Evolutionary conservation across 30 jellyfish, hydroid and myxozoan genomes (phyloP).

Genomic region (Rhopilema esculentum): DNA sequence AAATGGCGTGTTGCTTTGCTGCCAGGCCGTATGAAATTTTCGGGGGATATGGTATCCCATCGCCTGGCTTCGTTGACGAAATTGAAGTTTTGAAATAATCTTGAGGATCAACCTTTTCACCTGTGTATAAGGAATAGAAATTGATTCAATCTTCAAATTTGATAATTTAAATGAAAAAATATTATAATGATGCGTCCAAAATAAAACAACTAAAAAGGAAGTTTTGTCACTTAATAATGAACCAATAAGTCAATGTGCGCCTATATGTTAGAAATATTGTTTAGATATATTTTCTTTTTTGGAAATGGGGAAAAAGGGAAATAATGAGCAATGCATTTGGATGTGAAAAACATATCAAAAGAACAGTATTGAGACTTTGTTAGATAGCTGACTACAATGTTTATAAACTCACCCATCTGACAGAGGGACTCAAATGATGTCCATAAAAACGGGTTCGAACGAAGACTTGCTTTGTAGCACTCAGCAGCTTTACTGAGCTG

Average conservation of each 20-base stretch:
- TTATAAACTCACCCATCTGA: slow-evolving; percentile 73
- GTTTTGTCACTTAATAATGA: no score
- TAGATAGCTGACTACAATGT: background rate
- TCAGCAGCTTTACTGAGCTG: slow-evolving; percentile 83
- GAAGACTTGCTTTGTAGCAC: slow-evolving; percentile 85
- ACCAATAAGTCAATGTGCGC: no score
- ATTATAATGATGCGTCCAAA: no score
- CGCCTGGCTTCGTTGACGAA: slow-evolving; percentile 24
- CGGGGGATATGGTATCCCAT: slow-evolving; percentile 45
- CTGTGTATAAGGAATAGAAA: slow-evolving; percentile 25
- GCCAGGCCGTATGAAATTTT: slow-evolving; percentile 14
- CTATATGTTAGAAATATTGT: no score
- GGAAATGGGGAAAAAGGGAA: no score
- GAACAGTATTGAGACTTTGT: background rate
- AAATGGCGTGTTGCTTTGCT: slow-evolving; percentile 20
- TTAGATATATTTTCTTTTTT: no score
- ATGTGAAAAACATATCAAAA: background rate
- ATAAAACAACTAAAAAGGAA: no score
- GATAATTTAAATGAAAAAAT: no score
- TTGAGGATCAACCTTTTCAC: slow-evolving; percentile 94
- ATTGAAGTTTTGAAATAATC: slow-evolving; percentile 80
- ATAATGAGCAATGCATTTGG: background rate
- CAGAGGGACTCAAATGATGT: slow-evolving; percentile 87
- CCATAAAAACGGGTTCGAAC: slow-evolving; percentile 96
- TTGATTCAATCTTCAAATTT: no score